phyloP scores from a whole-genome alignment of 1,140 invertebrate species.

The Megalopta genalis region DNA sequence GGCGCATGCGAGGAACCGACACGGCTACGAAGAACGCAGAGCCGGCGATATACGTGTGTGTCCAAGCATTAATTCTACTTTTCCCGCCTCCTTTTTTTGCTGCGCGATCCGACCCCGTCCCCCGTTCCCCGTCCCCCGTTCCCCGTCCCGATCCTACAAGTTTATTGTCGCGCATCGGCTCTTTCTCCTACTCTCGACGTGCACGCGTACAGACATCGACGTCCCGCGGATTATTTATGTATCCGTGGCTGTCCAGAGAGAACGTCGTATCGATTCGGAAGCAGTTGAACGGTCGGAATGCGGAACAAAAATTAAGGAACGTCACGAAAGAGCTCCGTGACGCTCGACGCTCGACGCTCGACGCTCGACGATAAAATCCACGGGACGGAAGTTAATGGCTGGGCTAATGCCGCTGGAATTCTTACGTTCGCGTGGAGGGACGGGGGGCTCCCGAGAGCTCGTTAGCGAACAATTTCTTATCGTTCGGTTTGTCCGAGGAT shows the following conservation, averaged over 20 bases:
- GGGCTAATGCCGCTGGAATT: neutral
- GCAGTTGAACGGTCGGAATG: slow-evolving; percentile 4
- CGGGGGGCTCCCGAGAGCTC: too few species aligned
- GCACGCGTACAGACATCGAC: neutral
- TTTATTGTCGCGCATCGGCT: slow-evolving; percentile 44
- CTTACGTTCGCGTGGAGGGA: neutral
- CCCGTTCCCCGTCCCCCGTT: too few species aligned
- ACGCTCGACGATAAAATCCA: neutral
- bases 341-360: too few species aligned
- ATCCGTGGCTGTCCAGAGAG: slow-evolving; percentile 4
- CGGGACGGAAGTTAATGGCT: neutral
- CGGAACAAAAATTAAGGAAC: slow-evolving; percentile 49
- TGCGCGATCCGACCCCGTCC: too few species aligned
- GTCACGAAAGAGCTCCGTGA: slow-evolving; percentile 42
- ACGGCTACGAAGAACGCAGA: slow-evolving; percentile 2
- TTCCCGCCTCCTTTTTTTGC: slow-evolving; percentile 20
- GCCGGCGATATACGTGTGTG: slow-evolving; percentile 33
- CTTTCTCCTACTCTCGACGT: neutral
- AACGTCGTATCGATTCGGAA: slow-evolving; percentile 45
- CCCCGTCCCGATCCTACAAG: slow-evolving; percentile 25
- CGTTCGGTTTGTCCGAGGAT: too few species aligned
- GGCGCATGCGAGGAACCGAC: slow-evolving; percentile 12
- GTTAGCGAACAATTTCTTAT: too few species aligned
- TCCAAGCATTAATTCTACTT: slow-evolving; percentile 32
- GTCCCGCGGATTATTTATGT: slow-evolving; percentile 56